Evolutionary conservation across 2,797 vertebrate genomes (phyloP), one percentile per base, ranked within the genome.

Genomic region (Poeciliopsis turneri): DNA sequence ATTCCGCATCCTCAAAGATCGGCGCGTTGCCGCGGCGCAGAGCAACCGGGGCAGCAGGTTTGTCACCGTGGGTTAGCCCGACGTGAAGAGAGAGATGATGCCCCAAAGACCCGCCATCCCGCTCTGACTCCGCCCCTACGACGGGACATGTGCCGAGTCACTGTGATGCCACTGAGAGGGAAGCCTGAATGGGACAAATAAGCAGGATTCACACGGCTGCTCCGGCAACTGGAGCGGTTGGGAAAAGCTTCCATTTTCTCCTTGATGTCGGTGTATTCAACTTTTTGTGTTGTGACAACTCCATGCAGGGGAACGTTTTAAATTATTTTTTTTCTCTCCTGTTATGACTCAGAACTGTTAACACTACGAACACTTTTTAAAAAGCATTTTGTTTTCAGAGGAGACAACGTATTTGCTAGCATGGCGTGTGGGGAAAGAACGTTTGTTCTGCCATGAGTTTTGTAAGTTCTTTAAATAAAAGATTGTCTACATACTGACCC

Each of bases 1-100:
- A 30, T 99, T 99, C 92, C 97, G 97, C 75, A 98, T 99, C 92
- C 93, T 99, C 72, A 99, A 99, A 88, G 97, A 98, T 57, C 95
- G 93, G 61, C 97, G 97, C 83, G 82, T 95, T 28, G 93, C 96
- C 0, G 94, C 97, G 15, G 87, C 93, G 25, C 95, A 96, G 3
- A 95, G 93, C 90, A 89, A 89, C 83, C 97, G 97, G 96, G 97
- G 97, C 77, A 97, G 95, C 85, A 95, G 98, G 74, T 99, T 98
- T 69, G 98, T 99, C 16, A 98, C 98, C 0, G 98, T 99, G 89
- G 97, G 97, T 84, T 99, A 97, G 93, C 70, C 51, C 45, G 25
- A 28, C 64, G 7, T 10, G 5, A 69, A 85, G 39, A 8, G 4
- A 10, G 39, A 2, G 18, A 28, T 13, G 5, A 41, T 1, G 10